A percentile compares a stretch with the other conserved stretches of the same genome.
Conservation (phyloP, 2,888 invertebrate genomes). For the Tetanocera ferruginea region DNA sequence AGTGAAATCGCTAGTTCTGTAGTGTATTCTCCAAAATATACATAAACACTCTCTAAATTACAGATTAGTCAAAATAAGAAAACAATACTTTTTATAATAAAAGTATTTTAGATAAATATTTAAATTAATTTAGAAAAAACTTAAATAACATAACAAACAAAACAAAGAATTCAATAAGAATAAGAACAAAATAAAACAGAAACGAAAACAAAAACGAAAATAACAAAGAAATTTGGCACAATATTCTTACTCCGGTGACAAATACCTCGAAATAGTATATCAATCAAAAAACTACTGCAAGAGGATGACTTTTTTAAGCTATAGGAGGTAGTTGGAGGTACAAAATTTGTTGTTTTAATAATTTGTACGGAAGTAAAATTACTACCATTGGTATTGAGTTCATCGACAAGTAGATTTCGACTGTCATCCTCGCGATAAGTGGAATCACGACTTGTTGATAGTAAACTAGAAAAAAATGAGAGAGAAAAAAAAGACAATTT, state of each 20-base stretch:
- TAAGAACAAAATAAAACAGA: slow-evolving; percentile 34
- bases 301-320: slow-evolving; percentile 70
- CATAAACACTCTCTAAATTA: too few species aligned
- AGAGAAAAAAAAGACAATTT: slow-evolving; percentile 11
- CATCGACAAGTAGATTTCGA: slow-evolving; percentile 66
- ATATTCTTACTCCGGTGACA: slow-evolving; percentile 68
- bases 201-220: slow-evolving; percentile 34
- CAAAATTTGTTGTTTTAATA: slow-evolving; percentile 37
- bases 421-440: slow-evolving; percentile 70
- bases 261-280: slow-evolving; percentile 71
- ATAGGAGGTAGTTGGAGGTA: slow-evolving; percentile 52
- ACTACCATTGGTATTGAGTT: slow-evolving; percentile 69
- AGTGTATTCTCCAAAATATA: too few species aligned
- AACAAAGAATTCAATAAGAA: not conserved
- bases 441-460: slow-evolving; percentile 70
- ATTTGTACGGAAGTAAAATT: slow-evolving; percentile 47
- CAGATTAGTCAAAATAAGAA: too few species aligned
- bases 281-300: slow-evolving; percentile 71
- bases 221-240: slow-evolving; percentile 41
- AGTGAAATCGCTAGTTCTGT: too few species aligned
- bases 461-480: slow-evolving; percentile 59
- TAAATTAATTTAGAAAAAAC: slow-evolving; percentile 25
- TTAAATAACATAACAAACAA: slow-evolving; percentile 47
- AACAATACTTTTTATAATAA: too few species aligned
- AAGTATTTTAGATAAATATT: not conserved